Percentiles rank a stretch among this genome's conserved stretches.
Conservation (phyloP, 2,113 vertebrate genomes). For the Phocoena sinus region DNA sequence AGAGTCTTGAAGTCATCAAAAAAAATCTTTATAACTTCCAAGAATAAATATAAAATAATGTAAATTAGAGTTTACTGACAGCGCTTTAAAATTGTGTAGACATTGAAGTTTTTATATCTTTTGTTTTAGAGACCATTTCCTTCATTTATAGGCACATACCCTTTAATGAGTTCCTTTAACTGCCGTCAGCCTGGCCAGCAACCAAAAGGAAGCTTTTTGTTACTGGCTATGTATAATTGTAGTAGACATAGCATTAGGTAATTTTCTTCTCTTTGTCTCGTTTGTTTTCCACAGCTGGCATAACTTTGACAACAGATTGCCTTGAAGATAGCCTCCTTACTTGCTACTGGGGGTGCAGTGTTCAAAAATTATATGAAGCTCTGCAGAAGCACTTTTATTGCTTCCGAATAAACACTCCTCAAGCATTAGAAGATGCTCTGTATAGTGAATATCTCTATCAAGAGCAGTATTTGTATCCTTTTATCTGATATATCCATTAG, state of each 20-base stretch:
- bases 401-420: constrained; percentile 82
- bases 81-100: neutral
- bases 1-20: neutral
- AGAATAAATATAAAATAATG: neutral
- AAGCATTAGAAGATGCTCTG: constrained; percentile 87
- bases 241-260: neutral
- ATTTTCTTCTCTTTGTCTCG: constrained; percentile 21
- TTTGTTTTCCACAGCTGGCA: constrained; percentile 81
- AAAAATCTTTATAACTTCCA: neutral
- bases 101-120: neutral
- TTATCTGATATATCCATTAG: neutral
- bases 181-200: neutral
- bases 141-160: neutral
- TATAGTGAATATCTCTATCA: constrained; percentile 81
- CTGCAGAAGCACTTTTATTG: constrained; percentile 85
- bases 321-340: constrained; percentile 90
- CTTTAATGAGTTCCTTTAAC: neutral
- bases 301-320: constrained; percentile 84
- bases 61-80: neutral
- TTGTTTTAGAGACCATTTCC: neutral
- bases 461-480: constrained; percentile 94
- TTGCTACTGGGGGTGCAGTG: constrained; percentile 94
- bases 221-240: neutral
- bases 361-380: constrained; percentile 85
- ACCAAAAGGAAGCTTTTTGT: neutral